phyloP scores from a whole-genome alignment of 2,888 invertebrate species.

The Napeogenes sylphis region DNA sequence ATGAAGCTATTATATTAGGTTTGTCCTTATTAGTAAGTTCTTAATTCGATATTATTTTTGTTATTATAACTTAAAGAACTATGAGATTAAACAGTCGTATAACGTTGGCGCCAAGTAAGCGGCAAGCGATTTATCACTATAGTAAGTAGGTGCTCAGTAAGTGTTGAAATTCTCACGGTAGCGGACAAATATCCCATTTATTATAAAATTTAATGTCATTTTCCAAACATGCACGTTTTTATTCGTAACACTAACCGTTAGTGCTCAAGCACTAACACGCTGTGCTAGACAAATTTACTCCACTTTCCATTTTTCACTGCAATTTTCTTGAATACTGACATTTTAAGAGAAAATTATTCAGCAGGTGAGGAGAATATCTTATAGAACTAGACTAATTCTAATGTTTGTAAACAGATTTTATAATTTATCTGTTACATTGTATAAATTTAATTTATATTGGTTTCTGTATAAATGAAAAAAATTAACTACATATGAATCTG shows the following conservation, averaged over 20 bases:
- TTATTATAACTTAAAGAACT: too few species aligned
- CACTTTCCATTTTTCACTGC: constrained; percentile 75
- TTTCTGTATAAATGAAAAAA: too few species aligned
- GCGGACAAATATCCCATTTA: constrained; percentile 36
- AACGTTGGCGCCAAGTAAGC: constrained; percentile 48
- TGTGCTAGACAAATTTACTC: constrained; percentile 69
- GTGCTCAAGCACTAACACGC: constrained; percentile 59
- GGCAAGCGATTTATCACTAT: constrained; percentile 61
- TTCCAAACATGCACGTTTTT: constrained; percentile 48
- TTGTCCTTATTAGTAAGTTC: too few species aligned
- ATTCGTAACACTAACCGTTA: constrained; percentile 56
- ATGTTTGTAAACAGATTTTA: too few species aligned
- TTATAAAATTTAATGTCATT: constrained; percentile 44
- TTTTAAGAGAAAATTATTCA: constrained; percentile 58
- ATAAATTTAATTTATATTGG: too few species aligned
- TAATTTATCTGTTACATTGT: too few species aligned
- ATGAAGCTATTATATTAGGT: not conserved
- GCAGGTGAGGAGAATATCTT: constrained; percentile 49
- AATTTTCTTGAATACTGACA: constrained; percentile 62
- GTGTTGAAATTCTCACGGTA: constrained; percentile 52
- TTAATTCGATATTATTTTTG: too few species aligned
- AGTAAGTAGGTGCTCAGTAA: constrained; percentile 55
- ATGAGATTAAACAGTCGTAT: constrained; percentile 7
- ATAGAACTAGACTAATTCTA: constrained; percentile 28
- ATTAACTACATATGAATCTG: constrained; percentile 6